Evolutionary conservation across 64 coral and sea anemone species (phyloP).

Genomic region (Hydrozoanthus tunicans): DNA sequence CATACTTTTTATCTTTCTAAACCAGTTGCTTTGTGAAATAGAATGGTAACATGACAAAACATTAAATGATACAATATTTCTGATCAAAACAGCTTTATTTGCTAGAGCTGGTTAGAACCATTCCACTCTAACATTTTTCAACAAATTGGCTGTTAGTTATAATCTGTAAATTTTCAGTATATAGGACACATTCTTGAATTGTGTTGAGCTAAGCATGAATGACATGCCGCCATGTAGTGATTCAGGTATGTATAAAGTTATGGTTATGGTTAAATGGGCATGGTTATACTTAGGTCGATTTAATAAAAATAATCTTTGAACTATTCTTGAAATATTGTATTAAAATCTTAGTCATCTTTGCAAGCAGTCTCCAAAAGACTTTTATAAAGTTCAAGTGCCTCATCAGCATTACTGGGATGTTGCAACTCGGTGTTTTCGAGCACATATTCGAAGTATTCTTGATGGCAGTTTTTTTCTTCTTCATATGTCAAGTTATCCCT

Average conservation of each 20-base stretch:
- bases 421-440: constrained; percentile 68
- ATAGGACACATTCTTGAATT: not conserved
- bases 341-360: not conserved
- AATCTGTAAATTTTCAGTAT: not conserved
- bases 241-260: too few species aligned
- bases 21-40: constrained; percentile 33
- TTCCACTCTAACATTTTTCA: constrained; percentile 24
- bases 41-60: constrained; percentile 55
- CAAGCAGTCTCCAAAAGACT: constrained; percentile 72
- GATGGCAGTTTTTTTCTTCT: constrained; percentile 68
- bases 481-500: constrained; percentile 72
- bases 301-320: too few species aligned
- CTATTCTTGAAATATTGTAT: too few species aligned
- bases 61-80: constrained; percentile 18
- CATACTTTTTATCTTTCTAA: constrained; percentile 2
- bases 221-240: too few species aligned
- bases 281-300: too few species aligned
- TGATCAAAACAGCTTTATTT: constrained; percentile 25
- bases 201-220: too few species aligned
- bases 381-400: constrained; percentile 81
- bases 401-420: constrained; percentile 61
- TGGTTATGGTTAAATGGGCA: too few species aligned
- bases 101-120: constrained; percentile 17
- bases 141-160: constrained; percentile 24
- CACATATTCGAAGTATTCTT: constrained; percentile 89